Percentiles rank a stretch among this genome's conserved stretches.
Evolutionary conservation across 2,888 invertebrate species (phyloP).

Genomic region (Volucella bombylans): DNA sequence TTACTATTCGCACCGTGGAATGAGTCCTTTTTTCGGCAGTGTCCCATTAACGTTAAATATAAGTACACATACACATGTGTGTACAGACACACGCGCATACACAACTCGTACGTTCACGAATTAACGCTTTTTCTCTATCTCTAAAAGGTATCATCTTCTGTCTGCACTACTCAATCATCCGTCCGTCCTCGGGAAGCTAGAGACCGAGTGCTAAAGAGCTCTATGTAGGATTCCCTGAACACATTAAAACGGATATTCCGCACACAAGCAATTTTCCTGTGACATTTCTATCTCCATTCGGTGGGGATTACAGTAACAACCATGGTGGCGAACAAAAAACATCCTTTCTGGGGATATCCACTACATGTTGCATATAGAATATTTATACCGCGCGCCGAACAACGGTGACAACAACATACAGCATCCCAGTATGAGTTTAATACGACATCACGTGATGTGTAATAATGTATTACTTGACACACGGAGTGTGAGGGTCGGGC

Average conservation of each 20-base stretch:
- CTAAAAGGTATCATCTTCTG: constrained; percentile 5
- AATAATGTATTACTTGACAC: constrained; percentile 70
- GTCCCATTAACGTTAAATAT: no score
- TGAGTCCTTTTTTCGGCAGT: no score
- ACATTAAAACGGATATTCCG: constrained; percentile 68
- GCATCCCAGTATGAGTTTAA: constrained; percentile 62
- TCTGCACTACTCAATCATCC: not conserved
- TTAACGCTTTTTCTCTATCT: constrained; percentile 37
- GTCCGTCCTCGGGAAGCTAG: not conserved
- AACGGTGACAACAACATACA: constrained; percentile 64
- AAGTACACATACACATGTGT: no score
- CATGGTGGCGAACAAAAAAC: constrained; percentile 53
- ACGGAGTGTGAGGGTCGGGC: constrained; percentile 29
- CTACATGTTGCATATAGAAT: constrained; percentile 70
- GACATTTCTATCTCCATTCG: constrained; percentile 57
- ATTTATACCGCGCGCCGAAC: constrained; percentile 60
- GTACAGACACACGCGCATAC: no score
- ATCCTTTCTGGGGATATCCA: constrained; percentile 62
- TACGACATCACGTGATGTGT: constrained; percentile 69
- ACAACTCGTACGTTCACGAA: constrained; percentile 4
- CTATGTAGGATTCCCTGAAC: constrained; percentile 30
- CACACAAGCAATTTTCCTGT: constrained; percentile 65
- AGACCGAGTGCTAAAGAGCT: constrained; percentile 1
- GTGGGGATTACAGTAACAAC: constrained; percentile 51
- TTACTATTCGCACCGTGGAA: no score